These are phyloP conservation scores for Scelioninae gen. 1 DNA, from an alignment of 2,888 invertebrate species.

Conservation along the genomic window DNA sequence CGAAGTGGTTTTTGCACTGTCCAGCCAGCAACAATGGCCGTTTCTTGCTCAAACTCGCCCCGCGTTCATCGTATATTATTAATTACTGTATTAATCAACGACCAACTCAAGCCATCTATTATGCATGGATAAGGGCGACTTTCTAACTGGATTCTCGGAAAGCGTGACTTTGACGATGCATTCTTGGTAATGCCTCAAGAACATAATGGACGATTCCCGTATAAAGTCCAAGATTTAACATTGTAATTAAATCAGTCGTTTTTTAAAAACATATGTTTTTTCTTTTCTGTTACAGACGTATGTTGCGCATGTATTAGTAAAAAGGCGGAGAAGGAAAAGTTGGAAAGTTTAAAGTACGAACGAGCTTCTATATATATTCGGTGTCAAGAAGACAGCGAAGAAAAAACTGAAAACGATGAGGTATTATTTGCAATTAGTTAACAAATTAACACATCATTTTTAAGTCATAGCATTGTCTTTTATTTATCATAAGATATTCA, in stretches of 20 bases:
- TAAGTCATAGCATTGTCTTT: too few relatives aligned
- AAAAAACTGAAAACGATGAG: slow-evolving; percentile 76
- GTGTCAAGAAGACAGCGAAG: slow-evolving; percentile 81
- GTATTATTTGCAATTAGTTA: too few relatives aligned
- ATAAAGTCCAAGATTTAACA: slow-evolving; percentile 15
- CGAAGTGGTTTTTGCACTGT: slow-evolving; percentile 81
- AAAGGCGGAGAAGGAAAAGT: slow-evolving; percentile 79
- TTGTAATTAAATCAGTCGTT: not conserved
- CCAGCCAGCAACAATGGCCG: slow-evolving; percentile 82
- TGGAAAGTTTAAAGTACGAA: slow-evolving; percentile 81
- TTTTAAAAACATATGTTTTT: not conserved
- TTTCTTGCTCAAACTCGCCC: slow-evolving; percentile 79
- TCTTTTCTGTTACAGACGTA: slow-evolving; percentile 74
- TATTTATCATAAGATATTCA: too few relatives aligned
- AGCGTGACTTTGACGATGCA: slow-evolving; percentile 68
- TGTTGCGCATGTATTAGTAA: slow-evolving; percentile 80
- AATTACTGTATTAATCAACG: slow-evolving; percentile 84
- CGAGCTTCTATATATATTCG: slow-evolving; percentile 82
- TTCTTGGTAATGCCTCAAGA: slow-evolving; percentile 62
- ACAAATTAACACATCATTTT: too few relatives aligned
- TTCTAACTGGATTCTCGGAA: slow-evolving; percentile 65
- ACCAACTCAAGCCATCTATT: slow-evolving; percentile 81
- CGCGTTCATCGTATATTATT: slow-evolving; percentile 82
- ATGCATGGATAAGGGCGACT: slow-evolving; percentile 81
- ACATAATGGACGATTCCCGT: slow-evolving; percentile 40